Base-by-base conservation (phyloP, 2,797 vertebrate genomes). In the Aplochiton taeniatus region DNA sequence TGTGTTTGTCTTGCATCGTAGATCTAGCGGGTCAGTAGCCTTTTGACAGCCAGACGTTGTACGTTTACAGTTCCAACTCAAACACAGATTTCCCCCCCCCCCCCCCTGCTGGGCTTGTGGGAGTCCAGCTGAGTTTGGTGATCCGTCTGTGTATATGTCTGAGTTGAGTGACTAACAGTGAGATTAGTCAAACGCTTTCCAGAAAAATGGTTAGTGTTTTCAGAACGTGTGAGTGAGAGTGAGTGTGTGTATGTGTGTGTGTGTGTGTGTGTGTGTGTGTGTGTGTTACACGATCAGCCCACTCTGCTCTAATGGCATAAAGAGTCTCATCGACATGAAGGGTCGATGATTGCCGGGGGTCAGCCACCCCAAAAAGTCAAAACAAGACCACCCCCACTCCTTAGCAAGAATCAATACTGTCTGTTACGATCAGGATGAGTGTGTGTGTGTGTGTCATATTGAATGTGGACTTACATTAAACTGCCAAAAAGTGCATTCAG, bases 231-330 rank as follows among this genome's bases (percentile, higher is more conserved):
- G 31, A 6, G 2, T 31, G 31, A 3, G 47, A 12, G 47, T 48
- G 47, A 10, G 9, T 48, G 47, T 48, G 46, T 48, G 47, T 12
- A 4, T 48, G 47, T 11, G 47, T 48, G 47, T 11, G 47, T 48
- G 47, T 11, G 47, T 48, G 47, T 11, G 47, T 48, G 47, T 48
- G 47, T 48, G 46, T 47, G 46, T 61, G 18, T 49, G 47, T 55
- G 48, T 19, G 17, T 65, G 20, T 75, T 73, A 82, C 63, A 64
- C 58, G 69, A 79, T 78, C 58, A 51, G 70, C 54, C 66, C 77
- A 76, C 75, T 88, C 65, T 67, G 52, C 72, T 66, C 81, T 88
- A 91, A 90, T 85, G 81, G 86, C 31, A 31, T 31, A 31, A 31
- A 31, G 31, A 6, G 31, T 31, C 31, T 31, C 2, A 83, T 89